Evolutionary conservation across 2,113 vertebrate species (phyloP).

Genomic region (Hemicordylus capensis): DNA sequence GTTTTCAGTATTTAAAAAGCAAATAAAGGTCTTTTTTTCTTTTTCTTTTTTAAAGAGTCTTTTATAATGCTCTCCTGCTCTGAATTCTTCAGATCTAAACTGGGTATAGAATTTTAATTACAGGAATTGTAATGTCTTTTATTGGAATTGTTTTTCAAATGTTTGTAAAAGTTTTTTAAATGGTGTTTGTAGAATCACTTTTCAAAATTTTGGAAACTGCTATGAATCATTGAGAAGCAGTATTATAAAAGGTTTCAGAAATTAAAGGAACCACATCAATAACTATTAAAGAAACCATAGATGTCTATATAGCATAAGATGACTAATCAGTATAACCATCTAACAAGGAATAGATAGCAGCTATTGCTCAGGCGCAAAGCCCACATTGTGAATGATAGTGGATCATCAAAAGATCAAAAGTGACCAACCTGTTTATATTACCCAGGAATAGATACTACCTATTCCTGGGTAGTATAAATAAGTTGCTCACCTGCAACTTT

Average conservation of each 20-base stretch:
- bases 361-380: too few relatives aligned
- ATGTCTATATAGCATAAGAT: background rate
- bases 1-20: background rate
- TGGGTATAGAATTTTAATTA: background rate
- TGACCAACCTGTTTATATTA: too few relatives aligned
- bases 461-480: too few relatives aligned
- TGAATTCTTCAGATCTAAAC: background rate
- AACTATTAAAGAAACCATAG: background rate
- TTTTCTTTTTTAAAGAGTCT: background rate
- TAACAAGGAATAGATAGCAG: background rate
- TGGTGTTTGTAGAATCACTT: too few relatives aligned
- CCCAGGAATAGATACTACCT: too few relatives aligned
- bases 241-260: too few relatives aligned
- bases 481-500: too few relatives aligned
- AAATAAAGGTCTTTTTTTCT: background rate
- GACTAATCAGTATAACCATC: background rate
- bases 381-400: too few relatives aligned
- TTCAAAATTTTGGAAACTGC: background rate
- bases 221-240: background rate
- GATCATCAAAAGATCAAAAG: too few relatives aligned
- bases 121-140: background rate
- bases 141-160: background rate
- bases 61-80: background rate
- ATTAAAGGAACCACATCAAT: background rate
- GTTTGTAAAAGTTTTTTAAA: too few relatives aligned